Conservation (phyloP, 2,113 vertebrate genomes). For the Ophthalmolycus amberensis region DNA sequence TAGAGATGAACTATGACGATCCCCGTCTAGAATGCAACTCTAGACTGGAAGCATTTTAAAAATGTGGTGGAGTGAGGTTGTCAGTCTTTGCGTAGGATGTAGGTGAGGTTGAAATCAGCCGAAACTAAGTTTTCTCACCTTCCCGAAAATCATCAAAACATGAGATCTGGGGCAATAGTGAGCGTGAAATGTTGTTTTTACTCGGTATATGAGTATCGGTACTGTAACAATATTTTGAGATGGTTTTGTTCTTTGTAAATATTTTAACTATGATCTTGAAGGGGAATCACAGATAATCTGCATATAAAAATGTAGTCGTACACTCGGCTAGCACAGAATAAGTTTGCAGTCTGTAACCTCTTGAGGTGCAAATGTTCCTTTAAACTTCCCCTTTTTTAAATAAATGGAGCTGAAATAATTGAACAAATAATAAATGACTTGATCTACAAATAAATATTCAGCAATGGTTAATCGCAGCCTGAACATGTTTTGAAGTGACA, state of each 20-base stretch:
- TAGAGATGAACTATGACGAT: background rate
- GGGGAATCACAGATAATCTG: background rate
- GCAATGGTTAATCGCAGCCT: no score
- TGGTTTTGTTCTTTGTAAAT: background rate
- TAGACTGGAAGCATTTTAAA: background rate
- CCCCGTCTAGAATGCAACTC: background rate
- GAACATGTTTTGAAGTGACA: background rate
- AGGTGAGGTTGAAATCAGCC: background rate
- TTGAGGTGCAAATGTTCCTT: background rate
- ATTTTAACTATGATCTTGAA: background rate
- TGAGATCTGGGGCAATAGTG: background rate
- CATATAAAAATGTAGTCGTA: background rate
- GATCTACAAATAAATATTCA: no score
- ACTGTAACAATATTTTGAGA: background rate
- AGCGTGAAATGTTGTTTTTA: background rate
- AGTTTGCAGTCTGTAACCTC: background rate
- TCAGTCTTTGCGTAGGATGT: background rate
- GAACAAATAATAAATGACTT: background rate
- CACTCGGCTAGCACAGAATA: background rate
- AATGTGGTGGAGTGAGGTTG: conserved; percentile 18
- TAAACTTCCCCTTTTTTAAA: no score
- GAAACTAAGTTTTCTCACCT: background rate
- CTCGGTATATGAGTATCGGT: background rate
- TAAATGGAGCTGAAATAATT: background rate
- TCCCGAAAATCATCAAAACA: background rate